These are phyloP conservation scores for Cataglyphis rosenhaueri DNA, from an alignment of 2,888 invertebrate species.

Conservation along the genomic window DNA sequence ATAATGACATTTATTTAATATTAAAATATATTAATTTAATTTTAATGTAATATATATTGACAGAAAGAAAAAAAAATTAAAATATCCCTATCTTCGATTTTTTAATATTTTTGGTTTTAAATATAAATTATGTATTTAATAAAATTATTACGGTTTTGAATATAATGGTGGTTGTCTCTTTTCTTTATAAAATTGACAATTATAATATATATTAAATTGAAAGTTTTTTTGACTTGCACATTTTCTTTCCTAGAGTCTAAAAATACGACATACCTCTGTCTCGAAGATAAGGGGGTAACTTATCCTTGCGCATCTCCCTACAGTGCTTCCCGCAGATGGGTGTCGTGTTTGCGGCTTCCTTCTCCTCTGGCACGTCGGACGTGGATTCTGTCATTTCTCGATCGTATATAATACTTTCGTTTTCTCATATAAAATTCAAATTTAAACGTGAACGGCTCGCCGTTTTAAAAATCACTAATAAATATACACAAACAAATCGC, in stretches of 20 bases:
- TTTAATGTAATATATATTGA: neutral
- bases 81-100: neutral
- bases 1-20: neutral
- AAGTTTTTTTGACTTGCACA: neutral
- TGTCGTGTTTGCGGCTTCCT: conserved; percentile 41
- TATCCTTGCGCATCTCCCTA: conserved; percentile 76
- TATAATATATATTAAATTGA: neutral
- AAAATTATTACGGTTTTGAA: neutral
- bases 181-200: neutral
- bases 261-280: conserved; percentile 77
- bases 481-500: neutral
- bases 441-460: neutral
- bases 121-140: neutral
- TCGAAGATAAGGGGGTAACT: conserved; percentile 78
- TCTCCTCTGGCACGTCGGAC: conserved; percentile 48
- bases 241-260: neutral
- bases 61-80: neutral
- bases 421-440: neutral
- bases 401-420: neutral
- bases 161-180: neutral
- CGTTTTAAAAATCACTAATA: neutral
- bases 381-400: conserved; percentile 39
- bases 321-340: conserved; percentile 59
- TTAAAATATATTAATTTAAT: neutral
- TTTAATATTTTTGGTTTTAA: neutral